Percentiles rank a stretch among this genome's conserved stretches.
These are phyloP conservation scores for Capitulum mitella DNA, from an alignment of 2,888 invertebrate species.

Conservation along the genomic window DNA sequence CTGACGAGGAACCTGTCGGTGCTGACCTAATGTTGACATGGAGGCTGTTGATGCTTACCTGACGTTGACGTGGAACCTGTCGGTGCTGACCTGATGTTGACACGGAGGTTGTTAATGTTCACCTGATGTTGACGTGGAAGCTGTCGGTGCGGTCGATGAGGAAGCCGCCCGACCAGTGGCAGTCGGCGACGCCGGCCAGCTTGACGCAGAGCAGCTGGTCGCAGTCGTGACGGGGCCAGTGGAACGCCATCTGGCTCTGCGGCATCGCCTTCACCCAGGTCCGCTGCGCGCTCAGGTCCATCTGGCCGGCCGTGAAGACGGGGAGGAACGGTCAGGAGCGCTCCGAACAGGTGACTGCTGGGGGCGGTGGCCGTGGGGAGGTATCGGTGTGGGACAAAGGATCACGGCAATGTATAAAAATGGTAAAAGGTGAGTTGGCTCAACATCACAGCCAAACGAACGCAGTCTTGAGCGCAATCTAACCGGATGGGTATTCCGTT, in stretches of 20 bases:
- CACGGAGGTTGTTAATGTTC: constrained; percentile 32
- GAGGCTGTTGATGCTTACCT: constrained; percentile 2
- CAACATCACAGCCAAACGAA: no score
- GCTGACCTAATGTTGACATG: neutral
- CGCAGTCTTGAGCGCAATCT: no score
- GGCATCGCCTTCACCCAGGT: constrained; percentile 72
- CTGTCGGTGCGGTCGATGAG: constrained; percentile 74
- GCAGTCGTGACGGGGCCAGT: constrained; percentile 89
- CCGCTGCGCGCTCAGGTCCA: constrained; percentile 59
- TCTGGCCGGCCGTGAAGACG: no score
- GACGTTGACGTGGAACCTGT: neutral
- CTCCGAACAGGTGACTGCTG: no score
- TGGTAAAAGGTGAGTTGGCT: no score
- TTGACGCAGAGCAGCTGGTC: constrained; percentile 82
- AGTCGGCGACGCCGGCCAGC: constrained; percentile 58
- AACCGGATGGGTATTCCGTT: no score
- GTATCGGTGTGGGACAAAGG: no score
- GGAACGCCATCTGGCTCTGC: constrained; percentile 86
- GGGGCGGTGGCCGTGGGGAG: no score
- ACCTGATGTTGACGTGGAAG: constrained; percentile 79
- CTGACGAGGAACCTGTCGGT: neutral
- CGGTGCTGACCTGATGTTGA: neutral
- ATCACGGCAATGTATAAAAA: no score
- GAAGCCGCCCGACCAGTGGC: constrained; percentile 85
- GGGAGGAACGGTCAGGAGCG: no score